Evolutionary conservation across 64 coral and sea anemone species (phyloP), one percentile per base, ranked within the genome.

Genomic region (Platygyra sinensis): DNA sequence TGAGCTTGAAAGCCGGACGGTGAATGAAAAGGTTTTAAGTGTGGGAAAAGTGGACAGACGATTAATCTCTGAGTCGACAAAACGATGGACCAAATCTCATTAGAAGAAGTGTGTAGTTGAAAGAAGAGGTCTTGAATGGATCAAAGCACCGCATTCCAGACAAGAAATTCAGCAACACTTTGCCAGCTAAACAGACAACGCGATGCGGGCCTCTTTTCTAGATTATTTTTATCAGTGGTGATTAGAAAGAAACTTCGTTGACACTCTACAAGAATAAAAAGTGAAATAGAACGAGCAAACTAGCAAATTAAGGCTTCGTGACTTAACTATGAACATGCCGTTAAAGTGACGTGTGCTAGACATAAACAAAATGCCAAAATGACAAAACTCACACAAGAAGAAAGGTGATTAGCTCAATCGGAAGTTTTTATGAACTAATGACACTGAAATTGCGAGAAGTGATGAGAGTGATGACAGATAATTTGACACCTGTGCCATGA

Each of bases 361-460:
- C 59, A 61, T 19, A 59, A 32, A 61, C 27, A 60, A 27, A 61
- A 31, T 31, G 27, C 15, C 13, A 4, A 61, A 6, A 32, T 61
- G 78, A 60, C 57, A 80, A 16, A 61, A 28, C 2, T 16, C 62
- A 10, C 74, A 77, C 36, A 42, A 60, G 52, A 32, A 61, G 7
- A 80, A 80, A 61, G 78, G 78, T 51, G 78, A 80, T 80, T 80
- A 64, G 19, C 3, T 60, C 30, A 83, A 83, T 65, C 80, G 80
- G 80, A 83, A 83, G 60, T 62, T 62, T 65, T 83, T 77, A 57
- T 10, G 46, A 79, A 54, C n/a, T 39, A 80, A 32, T 28, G 52
- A 15, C 17, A 61, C 57, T 62, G 29, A 80, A n/a, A 65, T 65
- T 63, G 31, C 19, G 65, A 24, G 1, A 25, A 60, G 36, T 80